Percentiles rank a stretch among this genome's conserved stretches.
phyloP scores from a whole-genome alignment of 2,888 invertebrate species.

The Lasiommata megera region DNA sequence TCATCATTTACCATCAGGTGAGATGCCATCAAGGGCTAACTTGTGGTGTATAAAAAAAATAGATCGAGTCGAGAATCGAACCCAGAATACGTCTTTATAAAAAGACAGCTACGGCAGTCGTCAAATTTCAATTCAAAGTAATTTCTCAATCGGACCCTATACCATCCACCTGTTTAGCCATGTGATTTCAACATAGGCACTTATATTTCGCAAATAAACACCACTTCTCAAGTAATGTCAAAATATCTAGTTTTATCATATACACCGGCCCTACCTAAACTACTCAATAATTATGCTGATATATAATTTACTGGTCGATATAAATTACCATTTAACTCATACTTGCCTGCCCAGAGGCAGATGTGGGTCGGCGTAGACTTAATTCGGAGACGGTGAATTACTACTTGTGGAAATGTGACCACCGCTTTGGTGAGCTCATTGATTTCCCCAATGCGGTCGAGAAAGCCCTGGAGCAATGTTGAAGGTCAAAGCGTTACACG shows the following conservation, averaged over 20 bases:
- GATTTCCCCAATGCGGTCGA: too few relatives aligned
- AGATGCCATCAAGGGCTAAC: too few relatives aligned
- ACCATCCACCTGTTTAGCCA: not conserved
- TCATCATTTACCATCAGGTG: too few relatives aligned
- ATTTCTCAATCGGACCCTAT: not conserved
- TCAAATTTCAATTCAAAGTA: too few relatives aligned
- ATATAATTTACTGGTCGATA: constrained; percentile 20
- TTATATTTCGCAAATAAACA: not conserved
- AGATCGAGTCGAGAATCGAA: too few relatives aligned
- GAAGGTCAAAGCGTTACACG: too few relatives aligned
- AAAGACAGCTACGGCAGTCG: too few relatives aligned
- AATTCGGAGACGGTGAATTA: too few relatives aligned
- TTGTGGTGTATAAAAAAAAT: too few relatives aligned
- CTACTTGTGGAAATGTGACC: not conserved
- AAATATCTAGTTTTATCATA: constrained; percentile 11
- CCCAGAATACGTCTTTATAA: too few relatives aligned
- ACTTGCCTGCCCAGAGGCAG: not conserved
- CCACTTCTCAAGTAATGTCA: not conserved
- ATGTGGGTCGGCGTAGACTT: constrained; percentile 18
- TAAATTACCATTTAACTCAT: constrained; percentile 16
- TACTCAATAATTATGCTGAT: constrained; percentile 16
- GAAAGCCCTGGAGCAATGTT: too few relatives aligned
- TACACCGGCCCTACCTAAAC: constrained; percentile 6
- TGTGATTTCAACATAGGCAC: not conserved
- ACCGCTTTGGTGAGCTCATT: too few relatives aligned